These are phyloP conservation scores for Geophilus truncorum DNA, from an alignment of 2,888 invertebrate species.

Conservation along the genomic window DNA sequence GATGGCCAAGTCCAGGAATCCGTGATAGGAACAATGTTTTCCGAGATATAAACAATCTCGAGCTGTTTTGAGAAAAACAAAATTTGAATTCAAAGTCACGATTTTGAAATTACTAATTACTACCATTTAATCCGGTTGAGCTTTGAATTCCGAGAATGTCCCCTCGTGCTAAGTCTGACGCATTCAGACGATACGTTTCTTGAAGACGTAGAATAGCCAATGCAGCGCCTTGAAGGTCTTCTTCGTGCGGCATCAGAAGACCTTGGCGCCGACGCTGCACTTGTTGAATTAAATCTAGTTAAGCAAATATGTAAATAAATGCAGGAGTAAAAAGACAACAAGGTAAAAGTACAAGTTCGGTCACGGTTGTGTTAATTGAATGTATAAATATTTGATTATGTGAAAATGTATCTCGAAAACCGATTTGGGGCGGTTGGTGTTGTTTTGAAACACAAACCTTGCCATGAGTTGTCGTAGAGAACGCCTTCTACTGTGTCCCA, in stretches of 20 bases:
- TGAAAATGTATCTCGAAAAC: neutral
- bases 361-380: neutral
- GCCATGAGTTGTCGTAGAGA: slow-evolving; percentile 4
- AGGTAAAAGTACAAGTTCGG: neutral
- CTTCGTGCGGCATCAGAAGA: slow-evolving; percentile 40
- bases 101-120: neutral
- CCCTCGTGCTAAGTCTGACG: slow-evolving; percentile 41
- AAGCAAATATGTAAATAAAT: neutral
- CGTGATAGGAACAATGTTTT: slow-evolving; percentile 45
- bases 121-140: slow-evolving; percentile 36
- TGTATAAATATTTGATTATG: neutral
- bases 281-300: slow-evolving; percentile 1
- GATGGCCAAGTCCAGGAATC: slow-evolving; percentile 45
- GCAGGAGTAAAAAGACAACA: neutral
- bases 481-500: slow-evolving; percentile 39
- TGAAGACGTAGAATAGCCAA: slow-evolving; percentile 44
- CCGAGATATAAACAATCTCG: slow-evolving; percentile 48
- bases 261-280: neutral
- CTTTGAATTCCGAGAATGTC: slow-evolving; percentile 40
- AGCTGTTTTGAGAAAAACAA: slow-evolving; percentile 38
- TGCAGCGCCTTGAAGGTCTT: slow-evolving; percentile 45
- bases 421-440: neutral
- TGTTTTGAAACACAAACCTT: neutral
- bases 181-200: slow-evolving; percentile 43
- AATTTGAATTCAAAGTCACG: neutral